phyloP scores from a whole-genome alignment of 2,113 vertebrate genomes.

The Chloebia gouldiae region DNA sequence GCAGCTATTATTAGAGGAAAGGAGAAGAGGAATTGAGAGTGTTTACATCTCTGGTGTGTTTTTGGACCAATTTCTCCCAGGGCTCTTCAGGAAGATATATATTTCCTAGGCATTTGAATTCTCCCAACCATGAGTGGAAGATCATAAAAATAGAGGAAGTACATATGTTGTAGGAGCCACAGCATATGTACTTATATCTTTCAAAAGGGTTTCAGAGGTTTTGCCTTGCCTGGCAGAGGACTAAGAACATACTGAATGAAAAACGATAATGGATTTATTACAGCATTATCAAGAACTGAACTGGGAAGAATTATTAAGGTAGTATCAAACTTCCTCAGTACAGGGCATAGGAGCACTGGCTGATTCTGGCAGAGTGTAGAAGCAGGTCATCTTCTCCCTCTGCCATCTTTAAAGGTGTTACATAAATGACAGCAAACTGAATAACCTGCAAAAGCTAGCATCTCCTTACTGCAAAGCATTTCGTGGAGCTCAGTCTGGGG shows the following conservation, averaged over 20 bases:
- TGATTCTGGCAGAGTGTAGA: neutral
- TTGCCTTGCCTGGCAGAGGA: neutral
- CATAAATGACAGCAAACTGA: neutral
- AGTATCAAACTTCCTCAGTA: neutral
- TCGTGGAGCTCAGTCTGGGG: neutral
- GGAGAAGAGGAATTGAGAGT: neutral
- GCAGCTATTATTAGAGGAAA: neutral
- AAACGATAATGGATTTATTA: neutral
- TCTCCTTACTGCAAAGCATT: neutral
- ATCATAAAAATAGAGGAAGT: neutral
- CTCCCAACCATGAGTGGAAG: neutral
- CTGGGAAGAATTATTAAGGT: neutral
- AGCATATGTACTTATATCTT: accelerated
- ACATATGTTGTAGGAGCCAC: neutral
- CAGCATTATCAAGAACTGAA: neutral
- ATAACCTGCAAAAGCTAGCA: neutral
- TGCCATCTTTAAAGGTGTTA: neutral
- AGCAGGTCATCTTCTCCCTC: neutral
- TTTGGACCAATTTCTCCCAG: neutral
- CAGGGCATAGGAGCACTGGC: neutral
- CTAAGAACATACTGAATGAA: neutral
- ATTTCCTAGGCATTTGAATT: conserved; percentile 3
- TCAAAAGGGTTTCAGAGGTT: neutral
- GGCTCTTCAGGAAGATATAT: neutral
- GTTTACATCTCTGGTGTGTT: neutral